Evolutionary conservation across 2,888 invertebrate species (phyloP), one percentile per base, ranked within the genome.

Genomic region (Chalcis sispes): DNA sequence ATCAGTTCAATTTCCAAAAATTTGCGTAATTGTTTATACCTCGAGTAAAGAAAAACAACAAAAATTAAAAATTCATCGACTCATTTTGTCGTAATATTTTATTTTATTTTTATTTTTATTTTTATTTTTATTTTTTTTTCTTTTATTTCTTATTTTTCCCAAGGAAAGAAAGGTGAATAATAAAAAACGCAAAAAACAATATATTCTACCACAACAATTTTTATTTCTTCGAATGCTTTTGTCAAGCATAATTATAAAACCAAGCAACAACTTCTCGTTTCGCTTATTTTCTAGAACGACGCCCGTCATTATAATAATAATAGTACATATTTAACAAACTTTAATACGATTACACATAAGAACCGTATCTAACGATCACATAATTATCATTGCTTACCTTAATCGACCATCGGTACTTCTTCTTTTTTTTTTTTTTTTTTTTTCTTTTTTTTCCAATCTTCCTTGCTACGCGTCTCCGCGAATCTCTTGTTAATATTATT

Each of bases 191-290:
- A 36, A 65, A 52, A 42, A 58, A 40, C 61, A 62, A 32, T 72
- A 61, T 75, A 75, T 80, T 85, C 87, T 87, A 87, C 87, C 85
- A 87, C 86, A 86, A 87, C 87, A 85, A 87, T 82, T 85, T 86
- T 87, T 87, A 86, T 87, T 79, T 86, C 81, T 85, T 83, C 81
- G 78, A 83, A 84, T 85, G 85, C 85, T 86, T 85, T 83, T 84
- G 80, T 86, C 85, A 88, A 89, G 89, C 89, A 88, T 85, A 78
- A 89, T 89, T 89, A 89, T 86, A 89, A 89, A 89, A 89, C 87
- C 86, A 89, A 89, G 89, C 89, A 89, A 89, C 89, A 89, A 88
- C 83, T 85, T 85, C 82, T 80, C 59, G 64, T 77, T 77, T 79
- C 72, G 64, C 73, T 85, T 85, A 80, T 82, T 81, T 81, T 80